Conservation (phyloP, 2,888 invertebrate genomes). For the Parnassius mnemosyne region DNA sequence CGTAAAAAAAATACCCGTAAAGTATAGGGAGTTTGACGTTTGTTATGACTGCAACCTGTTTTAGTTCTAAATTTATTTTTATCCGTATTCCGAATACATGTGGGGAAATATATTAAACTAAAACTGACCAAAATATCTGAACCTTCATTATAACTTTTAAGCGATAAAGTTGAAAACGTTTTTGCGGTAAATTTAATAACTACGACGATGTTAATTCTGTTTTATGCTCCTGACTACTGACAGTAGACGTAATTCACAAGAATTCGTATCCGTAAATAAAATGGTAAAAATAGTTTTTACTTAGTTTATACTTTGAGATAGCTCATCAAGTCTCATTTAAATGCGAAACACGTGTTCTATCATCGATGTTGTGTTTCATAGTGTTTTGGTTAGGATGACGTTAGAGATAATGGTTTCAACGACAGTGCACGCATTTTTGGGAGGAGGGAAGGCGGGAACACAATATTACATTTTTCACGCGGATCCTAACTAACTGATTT, state of each 20-base stretch:
- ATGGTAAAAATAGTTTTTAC: too few relatives aligned
- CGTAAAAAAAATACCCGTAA: conserved; percentile 19
- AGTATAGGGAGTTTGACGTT: conserved; percentile 16
- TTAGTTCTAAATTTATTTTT: conserved; percentile 14
- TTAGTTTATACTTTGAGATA: too few relatives aligned
- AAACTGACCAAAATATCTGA: not conserved
- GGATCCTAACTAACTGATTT: too few relatives aligned
- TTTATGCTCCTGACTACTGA: not conserved
- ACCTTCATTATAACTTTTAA: conserved; percentile 1
- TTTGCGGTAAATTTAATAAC: conserved; percentile 4
- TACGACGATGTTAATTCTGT: not conserved
- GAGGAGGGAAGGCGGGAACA: too few relatives aligned
- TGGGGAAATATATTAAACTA: not conserved
- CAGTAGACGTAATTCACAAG: not conserved
- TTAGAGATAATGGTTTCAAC: too few relatives aligned
- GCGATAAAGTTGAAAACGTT: not conserved
- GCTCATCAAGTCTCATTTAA: too few relatives aligned
- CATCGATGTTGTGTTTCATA: too few relatives aligned
- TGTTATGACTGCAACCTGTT: conserved; percentile 7
- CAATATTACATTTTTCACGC: too few relatives aligned
- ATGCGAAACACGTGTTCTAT: too few relatives aligned
- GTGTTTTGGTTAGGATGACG: too few relatives aligned
- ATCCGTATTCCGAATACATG: conserved; percentile 4
- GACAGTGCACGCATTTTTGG: too few relatives aligned
- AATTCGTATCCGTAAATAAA: too few relatives aligned